Base-by-base conservation (phyloP, 2,113 vertebrate species). In the Macaca fascicularis region DNA sequence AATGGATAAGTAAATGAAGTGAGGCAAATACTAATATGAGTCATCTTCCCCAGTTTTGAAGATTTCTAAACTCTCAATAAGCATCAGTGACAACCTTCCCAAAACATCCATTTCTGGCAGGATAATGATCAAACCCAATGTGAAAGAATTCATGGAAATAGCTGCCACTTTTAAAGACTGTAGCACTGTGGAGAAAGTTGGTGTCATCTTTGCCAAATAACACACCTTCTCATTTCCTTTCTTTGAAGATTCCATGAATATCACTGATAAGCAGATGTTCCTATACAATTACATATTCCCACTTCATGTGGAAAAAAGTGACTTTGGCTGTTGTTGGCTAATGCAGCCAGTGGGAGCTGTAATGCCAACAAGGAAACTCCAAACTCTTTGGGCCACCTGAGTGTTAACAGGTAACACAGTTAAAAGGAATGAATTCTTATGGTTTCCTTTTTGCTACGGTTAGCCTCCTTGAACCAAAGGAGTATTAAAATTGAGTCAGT, bases 141-240 rank as follows among this genome's bases (percentile, higher is more conserved):
- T 99, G 69, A 97, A 85, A 78, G 89, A 92, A 67, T 98, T 99
- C 90, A 87, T 70, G 43, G 97, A 97, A 35, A 98, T 96, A 0
- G 96, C 92, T 6, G 80, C 98, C 25, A 87, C 98, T 17, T 99
- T 99, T 97, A 97, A 98, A 82, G 98, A 99, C 35, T 96, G 97
- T 22, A 98, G 97, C 0, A 35, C 95, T 43, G 98, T 98, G 95
- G 97, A 98, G 35, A 93, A 98, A 40, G 97, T 98, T 12, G 98
- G 99, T 67, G 94, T 96, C 8, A 79, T 99, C 57, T 99, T 99
- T 95, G 98, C 98, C 76, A 99, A 98, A 7, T 98, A 98, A 61
- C 98, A 98, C 67, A 93, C 57, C 2, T 80, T 61, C 74, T 93
- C 10, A 1, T 99, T 98, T 81, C 91, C 98, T 12, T 99, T 99